Evolutionary conservation across 2,888 invertebrate species (phyloP), one percentile per base, ranked within the genome.

Genomic region (Limnephilus marmoratus): DNA sequence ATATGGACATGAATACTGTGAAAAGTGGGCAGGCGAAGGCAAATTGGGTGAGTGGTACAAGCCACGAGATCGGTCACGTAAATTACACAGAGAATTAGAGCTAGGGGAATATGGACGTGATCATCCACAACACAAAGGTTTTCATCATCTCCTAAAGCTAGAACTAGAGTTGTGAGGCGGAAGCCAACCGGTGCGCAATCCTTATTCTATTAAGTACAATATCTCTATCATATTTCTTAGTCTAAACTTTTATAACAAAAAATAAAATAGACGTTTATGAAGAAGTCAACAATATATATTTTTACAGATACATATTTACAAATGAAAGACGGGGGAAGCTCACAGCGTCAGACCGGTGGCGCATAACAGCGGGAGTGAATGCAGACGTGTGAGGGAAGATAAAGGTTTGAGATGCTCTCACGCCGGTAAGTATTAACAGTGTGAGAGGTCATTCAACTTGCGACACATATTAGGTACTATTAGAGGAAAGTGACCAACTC

Each of bases 211-310:
- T 89, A 89, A 89, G 88, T 89, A 89, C 88, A 89, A 89, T 89
- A 87, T 34, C 83, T 86, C 29, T 86, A 86, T 86, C 45, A 86
- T 89, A 68, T 89, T 31, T 87, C 86, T 91, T 91, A 91, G 53
- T 24, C 53, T 86, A 85, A 91, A 82, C 37, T 53, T 91, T 85
- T 41, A 88, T 88, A 93, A 92, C 92, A 93, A 91, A 93, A 92
- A 86, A 92, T 89, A 87, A 90, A 37, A 93, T 93, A 93, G 93
- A 93, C 92, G 53, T 93, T 93, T 93, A 91, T 88, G 88, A 93
- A 90, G 90, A 93, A 93, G 92, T 93, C 93, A 93, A 93, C 93
- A 92, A 93, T 92, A 92, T 90, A 92, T 91, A 93, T 91, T 68
- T 86, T 82, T 90, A 81, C 81, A 80, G 80, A 81, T 80, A 92